A percentile compares a stretch with the other conserved stretches of the same genome.
These are phyloP conservation scores for Myotis vivesi DNA, from an alignment of 2,797 vertebrate genomes.

Conservation along the genomic window DNA sequence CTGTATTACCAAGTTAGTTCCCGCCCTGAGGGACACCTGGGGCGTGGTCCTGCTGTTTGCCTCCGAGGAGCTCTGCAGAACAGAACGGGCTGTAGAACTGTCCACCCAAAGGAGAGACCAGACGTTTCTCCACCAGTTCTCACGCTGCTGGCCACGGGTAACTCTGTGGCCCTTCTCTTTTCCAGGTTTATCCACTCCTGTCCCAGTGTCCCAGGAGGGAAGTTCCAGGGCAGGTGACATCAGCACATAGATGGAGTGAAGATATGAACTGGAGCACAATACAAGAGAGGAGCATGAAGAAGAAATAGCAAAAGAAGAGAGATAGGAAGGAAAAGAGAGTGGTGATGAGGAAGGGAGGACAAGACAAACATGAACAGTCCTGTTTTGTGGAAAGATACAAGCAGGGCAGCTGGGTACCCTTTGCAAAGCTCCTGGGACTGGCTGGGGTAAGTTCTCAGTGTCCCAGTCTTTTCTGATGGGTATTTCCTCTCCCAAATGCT, in stretches of 20 bases:
- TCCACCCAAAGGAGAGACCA: neutral
- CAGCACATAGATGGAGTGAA: neutral
- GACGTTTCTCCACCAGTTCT: neutral
- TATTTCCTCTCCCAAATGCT: no score
- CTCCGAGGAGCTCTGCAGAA: neutral
- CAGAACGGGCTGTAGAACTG: neutral
- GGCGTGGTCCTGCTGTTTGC: neutral
- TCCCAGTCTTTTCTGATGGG: neutral
- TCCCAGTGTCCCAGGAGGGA: neutral
- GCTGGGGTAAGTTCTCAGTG: neutral
- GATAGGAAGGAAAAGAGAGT: neutral
- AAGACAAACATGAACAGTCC: no score
- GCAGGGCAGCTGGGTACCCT: neutral
- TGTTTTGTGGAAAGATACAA: neutral
- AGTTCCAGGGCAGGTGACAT: neutral
- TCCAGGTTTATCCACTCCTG: neutral
- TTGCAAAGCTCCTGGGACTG: neutral
- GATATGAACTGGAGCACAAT: neutral
- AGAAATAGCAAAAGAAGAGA: neutral
- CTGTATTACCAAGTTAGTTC: neutral
- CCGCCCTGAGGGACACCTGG: fast-evolving
- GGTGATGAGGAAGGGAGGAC: neutral
- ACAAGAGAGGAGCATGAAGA: neutral
- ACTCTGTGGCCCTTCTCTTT: neutral
- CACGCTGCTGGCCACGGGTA: neutral